Evolutionary conservation across 2,113 vertebrate species (phyloP).

Genomic region (Amblyornis subalaris): DNA sequence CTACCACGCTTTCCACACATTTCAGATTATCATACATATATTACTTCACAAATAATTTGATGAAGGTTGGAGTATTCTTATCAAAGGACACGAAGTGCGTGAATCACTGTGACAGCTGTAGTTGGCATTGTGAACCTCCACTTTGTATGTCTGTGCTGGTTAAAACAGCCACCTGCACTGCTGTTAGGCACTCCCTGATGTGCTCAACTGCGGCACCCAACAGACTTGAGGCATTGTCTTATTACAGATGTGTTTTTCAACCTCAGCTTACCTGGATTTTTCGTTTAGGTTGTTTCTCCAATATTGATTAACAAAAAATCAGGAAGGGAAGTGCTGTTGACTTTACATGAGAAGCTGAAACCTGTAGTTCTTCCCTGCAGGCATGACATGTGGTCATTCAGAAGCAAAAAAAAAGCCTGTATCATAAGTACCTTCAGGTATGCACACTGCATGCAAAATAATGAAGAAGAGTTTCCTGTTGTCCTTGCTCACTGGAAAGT

Average conservation of each 20-base stretch:
- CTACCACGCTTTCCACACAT: rapidly evolving
- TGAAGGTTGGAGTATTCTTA: background rate
- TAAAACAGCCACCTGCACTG: background rate
- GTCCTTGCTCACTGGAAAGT: background rate
- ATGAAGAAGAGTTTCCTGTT: background rate
- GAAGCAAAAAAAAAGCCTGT: background rate
- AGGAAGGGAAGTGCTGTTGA: background rate
- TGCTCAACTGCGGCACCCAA: background rate
- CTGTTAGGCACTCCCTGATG: background rate
- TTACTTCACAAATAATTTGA: background rate
- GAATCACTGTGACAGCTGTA: background rate
- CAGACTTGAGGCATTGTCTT: background rate
- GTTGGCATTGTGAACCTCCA: background rate
- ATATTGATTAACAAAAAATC: background rate
- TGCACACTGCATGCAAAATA: background rate
- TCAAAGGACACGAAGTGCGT: background rate
- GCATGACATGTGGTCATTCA: background rate
- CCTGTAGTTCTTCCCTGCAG: background rate
- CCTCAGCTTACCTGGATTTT: background rate
- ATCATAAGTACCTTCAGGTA: background rate
- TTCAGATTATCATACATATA: background rate
- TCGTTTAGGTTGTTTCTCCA: background rate
- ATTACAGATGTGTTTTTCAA: background rate
- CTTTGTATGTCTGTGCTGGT: background rate
- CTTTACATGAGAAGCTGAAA: background rate